These are phyloP conservation scores for Drosophila imparisetae DNA, from an alignment of 2,888 invertebrate genomes.

Conservation along the genomic window DNA sequence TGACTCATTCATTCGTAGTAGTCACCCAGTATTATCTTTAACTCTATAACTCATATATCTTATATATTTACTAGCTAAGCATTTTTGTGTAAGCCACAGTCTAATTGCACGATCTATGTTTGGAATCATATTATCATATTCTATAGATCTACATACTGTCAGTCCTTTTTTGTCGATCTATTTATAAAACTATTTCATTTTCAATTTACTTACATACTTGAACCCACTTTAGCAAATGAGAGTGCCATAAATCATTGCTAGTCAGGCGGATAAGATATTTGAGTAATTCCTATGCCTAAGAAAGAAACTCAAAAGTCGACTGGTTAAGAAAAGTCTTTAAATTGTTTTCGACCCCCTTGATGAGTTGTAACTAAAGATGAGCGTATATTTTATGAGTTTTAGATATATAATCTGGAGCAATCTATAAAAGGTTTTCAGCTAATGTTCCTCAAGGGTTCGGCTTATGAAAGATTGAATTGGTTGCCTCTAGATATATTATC, in stretches of 20 bases:
- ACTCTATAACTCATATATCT: background rate
- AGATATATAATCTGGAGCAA: background rate
- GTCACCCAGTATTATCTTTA: background rate
- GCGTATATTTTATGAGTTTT: background rate
- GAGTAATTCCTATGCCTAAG: slow-evolving; percentile 4
- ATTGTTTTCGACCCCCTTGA: background rate
- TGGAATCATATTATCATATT: background rate
- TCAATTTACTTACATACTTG: slow-evolving; percentile 1
- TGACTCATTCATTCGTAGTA: slow-evolving; percentile 18
- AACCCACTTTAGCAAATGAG: slow-evolving; percentile 17
- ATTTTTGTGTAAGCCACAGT: background rate
- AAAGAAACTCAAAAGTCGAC: background rate
- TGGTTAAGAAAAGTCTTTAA: background rate
- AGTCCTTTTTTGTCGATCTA: background rate
- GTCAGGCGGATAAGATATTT: slow-evolving; percentile 40
- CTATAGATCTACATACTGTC: background rate
- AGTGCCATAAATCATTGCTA: slow-evolving; percentile 34
- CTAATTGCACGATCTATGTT: background rate
- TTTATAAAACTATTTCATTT: slow-evolving; percentile 15
- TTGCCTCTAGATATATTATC: background rate
- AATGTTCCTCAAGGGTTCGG: background rate
- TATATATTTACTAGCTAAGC: background rate
- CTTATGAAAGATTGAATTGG: background rate
- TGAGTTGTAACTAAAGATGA: background rate
- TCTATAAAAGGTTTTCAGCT: background rate